phyloP scores from a whole-genome alignment of 2,888 invertebrate genomes.

The Phaedon cochleariae region DNA sequence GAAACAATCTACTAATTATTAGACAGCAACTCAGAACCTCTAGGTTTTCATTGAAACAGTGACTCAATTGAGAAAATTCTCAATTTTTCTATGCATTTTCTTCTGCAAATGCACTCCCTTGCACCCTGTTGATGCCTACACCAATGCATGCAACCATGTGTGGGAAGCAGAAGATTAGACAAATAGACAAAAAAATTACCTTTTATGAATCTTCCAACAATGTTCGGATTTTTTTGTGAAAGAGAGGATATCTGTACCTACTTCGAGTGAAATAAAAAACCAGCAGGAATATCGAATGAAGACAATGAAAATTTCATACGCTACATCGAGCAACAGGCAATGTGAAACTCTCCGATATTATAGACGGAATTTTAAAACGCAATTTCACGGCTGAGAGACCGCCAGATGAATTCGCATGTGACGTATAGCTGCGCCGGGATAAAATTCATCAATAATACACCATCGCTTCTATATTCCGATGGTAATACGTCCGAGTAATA shows the following conservation, averaged over 20 bases:
- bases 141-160: too few relatives aligned
- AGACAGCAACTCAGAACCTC: too few relatives aligned
- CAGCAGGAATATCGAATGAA: slow-evolving; percentile 32
- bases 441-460: slow-evolving; percentile 40
- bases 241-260: too few relatives aligned
- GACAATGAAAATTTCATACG: slow-evolving; percentile 20
- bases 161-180: too few relatives aligned
- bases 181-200: too few relatives aligned
- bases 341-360: slow-evolving; percentile 29
- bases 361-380: slow-evolving; percentile 36
- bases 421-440: slow-evolving; percentile 27
- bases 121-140: too few relatives aligned
- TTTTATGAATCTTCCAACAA: neutral
- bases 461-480: slow-evolving; percentile 36
- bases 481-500: neutral
- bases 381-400: slow-evolving; percentile 34
- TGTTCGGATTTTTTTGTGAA: neutral
- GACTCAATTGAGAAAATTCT: too few relatives aligned
- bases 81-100: too few relatives aligned
- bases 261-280: neutral
- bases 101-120: too few relatives aligned
- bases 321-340: slow-evolving; percentile 29
- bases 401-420: slow-evolving; percentile 38
- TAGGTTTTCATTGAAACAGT: too few relatives aligned
- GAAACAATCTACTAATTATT: too few relatives aligned